Evolutionary conservation across 2,797 vertebrate genomes (phyloP), one percentile per base, ranked within the genome.

Genomic region (Naso thynnoides): DNA sequence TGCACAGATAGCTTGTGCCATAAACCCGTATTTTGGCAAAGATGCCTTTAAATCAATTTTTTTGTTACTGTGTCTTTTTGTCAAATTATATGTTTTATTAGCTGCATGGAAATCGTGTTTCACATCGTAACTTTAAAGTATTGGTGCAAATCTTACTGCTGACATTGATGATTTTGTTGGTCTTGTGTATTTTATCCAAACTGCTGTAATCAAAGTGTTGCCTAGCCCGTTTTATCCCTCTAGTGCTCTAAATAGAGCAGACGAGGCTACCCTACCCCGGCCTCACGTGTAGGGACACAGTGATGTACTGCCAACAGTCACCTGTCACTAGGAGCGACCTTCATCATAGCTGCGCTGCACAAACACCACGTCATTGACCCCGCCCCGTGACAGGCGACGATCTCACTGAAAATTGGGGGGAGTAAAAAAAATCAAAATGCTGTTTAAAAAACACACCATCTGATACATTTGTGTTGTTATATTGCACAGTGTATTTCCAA

Each of bases 281-380:
- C 21, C 63, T 90, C 81, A 87, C 76, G 62, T 86, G 74, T 79
- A 27, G 10, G 5, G 11, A 14, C 76, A 49, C 59, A 66, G 8
- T 45, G 44, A 18, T 19, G 33, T 13, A n/a, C 13, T 27, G 27
- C n/a, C 18, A 33, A 19, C 53, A 62, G 62, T 87, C 86, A 89
- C 73, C 83, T 89, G 88, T 83, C 76, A 76, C 33, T 6, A 52
- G 76, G 23, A 23, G 70, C 76, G 81, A 89, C 76, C 79, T 86
- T 91, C 79, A 81, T 77, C 73, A 58, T 24, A 3, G 19, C 57
- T 50, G 49, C 48, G 49, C 84, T 76, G 68, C 83, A 90, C 76
- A 89, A 89, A 88, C 76, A 77, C 0, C 2, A 80, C 90, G 90
- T 93, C 84, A 89, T 15, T 54, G 21, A n/a, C 57, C 78, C 76